Evolutionary conservation across 2,888 invertebrate genomes (phyloP).

Genomic region (Frankliniella intonsa): DNA sequence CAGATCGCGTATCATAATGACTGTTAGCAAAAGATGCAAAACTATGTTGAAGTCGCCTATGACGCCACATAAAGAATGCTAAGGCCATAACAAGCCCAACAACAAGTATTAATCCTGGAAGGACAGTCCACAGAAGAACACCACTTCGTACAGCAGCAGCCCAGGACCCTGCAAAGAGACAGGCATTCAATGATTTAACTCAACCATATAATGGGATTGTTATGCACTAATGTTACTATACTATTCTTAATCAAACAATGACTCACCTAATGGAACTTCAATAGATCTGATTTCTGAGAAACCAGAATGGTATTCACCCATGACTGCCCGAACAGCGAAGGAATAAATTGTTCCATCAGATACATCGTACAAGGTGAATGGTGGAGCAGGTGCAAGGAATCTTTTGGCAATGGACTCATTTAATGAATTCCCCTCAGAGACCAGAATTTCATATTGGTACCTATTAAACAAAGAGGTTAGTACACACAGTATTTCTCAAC

Average conservation of each 20-base stretch:
- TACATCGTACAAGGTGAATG: slow-evolving; percentile 53
- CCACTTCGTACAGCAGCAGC: slow-evolving; percentile 42
- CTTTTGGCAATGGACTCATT: slow-evolving; percentile 48
- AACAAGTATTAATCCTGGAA: slow-evolving; percentile 45
- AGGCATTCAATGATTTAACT: slow-evolving; percentile 26
- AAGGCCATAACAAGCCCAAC: slow-evolving; percentile 49
- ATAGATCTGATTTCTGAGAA: slow-evolving; percentile 56
- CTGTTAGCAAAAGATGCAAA: slow-evolving; percentile 78
- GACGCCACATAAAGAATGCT: slow-evolving; percentile 60
- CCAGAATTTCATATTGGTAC: slow-evolving; percentile 59
- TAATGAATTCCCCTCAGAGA: slow-evolving; percentile 54
- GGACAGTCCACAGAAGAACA: slow-evolving; percentile 52
- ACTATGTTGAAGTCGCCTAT: slow-evolving; percentile 68
- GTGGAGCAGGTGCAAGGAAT: slow-evolving; percentile 52
- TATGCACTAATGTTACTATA: neutral
- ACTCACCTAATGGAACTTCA: slow-evolving; percentile 44
- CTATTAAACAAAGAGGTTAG: slow-evolving; percentile 26
- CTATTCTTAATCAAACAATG: slow-evolving; percentile 27
- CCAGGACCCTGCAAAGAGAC: too few relatives aligned
- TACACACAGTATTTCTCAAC: neutral
- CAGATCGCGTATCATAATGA: slow-evolving; percentile 80
- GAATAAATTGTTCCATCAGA: slow-evolving; percentile 53
- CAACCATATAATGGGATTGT: neutral
- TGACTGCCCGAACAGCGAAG: slow-evolving; percentile 60
- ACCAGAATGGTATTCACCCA: slow-evolving; percentile 59